phyloP scores from a whole-genome alignment of 2,797 vertebrate genomes.

The Gila robusta region DNA sequence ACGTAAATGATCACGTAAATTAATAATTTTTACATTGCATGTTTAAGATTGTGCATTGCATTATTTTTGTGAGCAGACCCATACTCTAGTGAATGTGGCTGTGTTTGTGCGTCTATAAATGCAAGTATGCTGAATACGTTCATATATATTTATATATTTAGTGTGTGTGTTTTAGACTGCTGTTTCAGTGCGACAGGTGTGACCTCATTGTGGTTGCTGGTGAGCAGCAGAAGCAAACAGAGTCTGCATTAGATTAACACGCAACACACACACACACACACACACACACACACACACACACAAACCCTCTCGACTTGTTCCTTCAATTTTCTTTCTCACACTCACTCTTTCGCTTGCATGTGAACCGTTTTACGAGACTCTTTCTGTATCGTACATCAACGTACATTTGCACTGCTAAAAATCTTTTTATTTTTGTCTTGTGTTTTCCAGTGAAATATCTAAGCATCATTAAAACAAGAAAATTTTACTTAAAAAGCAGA shows the following conservation, averaged over 20 bases:
- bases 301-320: constrained; percentile 18
- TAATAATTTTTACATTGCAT: background rate
- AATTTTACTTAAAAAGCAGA: background rate
- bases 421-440: background rate
- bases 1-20: background rate
- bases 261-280: constrained; percentile 46
- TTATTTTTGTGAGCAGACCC: background rate
- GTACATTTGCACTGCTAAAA: background rate
- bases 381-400: background rate
- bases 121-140: constrained; percentile 2
- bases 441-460: background rate
- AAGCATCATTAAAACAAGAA: background rate
- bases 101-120: background rate
- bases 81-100: constrained; percentile 28
- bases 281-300: constrained; percentile 8
- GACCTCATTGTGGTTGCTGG: constrained; percentile 79
- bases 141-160: constrained; percentile 41
- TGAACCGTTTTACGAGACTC: background rate
- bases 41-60: background rate
- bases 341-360: constrained; percentile 28
- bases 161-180: constrained; percentile 62
- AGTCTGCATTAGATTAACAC: constrained; percentile 79
- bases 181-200: constrained; percentile 76
- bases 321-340: constrained; percentile 39
- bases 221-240: constrained; percentile 68